These are phyloP conservation scores for Apeira syringaria DNA, from an alignment of 2,888 invertebrate genomes.

Conservation along the genomic window DNA sequence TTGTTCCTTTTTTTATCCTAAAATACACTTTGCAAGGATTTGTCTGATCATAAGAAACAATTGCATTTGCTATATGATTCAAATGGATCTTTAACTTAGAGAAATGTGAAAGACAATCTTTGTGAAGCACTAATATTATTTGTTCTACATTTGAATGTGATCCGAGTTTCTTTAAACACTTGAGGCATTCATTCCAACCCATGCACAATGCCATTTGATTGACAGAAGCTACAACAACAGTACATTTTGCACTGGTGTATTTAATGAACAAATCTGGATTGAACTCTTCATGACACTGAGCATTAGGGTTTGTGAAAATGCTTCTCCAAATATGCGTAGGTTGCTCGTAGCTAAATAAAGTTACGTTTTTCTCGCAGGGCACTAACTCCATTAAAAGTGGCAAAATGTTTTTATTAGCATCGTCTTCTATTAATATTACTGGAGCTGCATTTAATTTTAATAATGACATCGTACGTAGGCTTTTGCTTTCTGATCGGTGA, in stretches of 20 bases:
- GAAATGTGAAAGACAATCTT: constrained; percentile 68
- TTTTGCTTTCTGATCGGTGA: too few relatives aligned
- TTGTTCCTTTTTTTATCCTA: constrained; percentile 79
- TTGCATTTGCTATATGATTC: constrained; percentile 69
- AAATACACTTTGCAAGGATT: constrained; percentile 52
- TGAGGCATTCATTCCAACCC: constrained; percentile 64
- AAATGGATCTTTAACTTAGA: constrained; percentile 68
- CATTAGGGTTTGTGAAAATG: constrained; percentile 45
- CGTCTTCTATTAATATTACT: constrained; percentile 64
- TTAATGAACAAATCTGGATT: constrained; percentile 35
- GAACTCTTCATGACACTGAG: constrained; percentile 49
- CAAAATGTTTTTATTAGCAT: constrained; percentile 57
- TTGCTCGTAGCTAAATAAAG: constrained; percentile 65
- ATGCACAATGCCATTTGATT: constrained; percentile 66
- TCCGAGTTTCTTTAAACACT: constrained; percentile 46
- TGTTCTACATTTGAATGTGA: constrained; percentile 48
- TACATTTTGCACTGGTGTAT: constrained; percentile 43
- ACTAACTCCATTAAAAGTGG: constrained; percentile 57
- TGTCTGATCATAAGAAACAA: constrained; percentile 52
- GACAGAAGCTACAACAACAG: constrained; percentile 66
- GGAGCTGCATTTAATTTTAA: constrained; percentile 61
- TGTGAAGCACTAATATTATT: constrained; percentile 69
- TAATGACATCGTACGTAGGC: constrained; percentile 50
- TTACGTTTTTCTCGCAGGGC: constrained; percentile 45
- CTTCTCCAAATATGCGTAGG: constrained; percentile 54